Evolutionary conservation across 1,140 invertebrate genomes (phyloP).

Genomic region (Oscheius sp.): DNA sequence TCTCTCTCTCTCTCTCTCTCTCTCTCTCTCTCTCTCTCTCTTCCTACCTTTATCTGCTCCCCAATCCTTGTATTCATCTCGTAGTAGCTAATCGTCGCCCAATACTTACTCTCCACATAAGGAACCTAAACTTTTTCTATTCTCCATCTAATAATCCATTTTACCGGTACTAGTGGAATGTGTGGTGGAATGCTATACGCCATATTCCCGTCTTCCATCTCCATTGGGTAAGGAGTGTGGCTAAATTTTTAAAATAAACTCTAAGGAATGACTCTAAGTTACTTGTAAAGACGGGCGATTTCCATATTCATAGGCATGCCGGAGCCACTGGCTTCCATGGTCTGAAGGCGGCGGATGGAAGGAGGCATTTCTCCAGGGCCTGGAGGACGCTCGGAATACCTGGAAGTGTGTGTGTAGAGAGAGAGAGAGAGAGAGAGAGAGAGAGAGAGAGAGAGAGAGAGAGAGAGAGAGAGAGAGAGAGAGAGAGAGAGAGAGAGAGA

Average conservation of each 20-base stretch:
- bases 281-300: conserved; percentile 6
- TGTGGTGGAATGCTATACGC: not conserved
- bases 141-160: not conserved
- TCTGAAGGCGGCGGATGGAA: conserved; percentile 7
- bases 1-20: no score
- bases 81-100: conserved; percentile 69
- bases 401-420: not conserved
- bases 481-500: no score
- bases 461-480: no score
- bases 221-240: not conserved
- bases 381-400: conserved; percentile 22
- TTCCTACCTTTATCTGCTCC: conserved; percentile 65
- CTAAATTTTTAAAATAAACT: not conserved
- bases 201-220: conserved; percentile 3
- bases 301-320: conserved; percentile 29
- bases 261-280: not conserved
- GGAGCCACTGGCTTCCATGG: conserved; percentile 30
- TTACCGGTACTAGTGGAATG: not conserved
- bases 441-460: no score
- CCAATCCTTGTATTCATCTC: conserved; percentile 68
- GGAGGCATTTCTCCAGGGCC: conserved; percentile 28
- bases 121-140: not conserved
- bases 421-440: no score
- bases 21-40: no score
- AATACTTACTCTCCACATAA: conserved; percentile 60